A percentile compares a stretch with the other conserved stretches of the same genome.
phyloP scores from a whole-genome alignment of 1,140 invertebrate species.

The Lepidurus arcticus region DNA sequence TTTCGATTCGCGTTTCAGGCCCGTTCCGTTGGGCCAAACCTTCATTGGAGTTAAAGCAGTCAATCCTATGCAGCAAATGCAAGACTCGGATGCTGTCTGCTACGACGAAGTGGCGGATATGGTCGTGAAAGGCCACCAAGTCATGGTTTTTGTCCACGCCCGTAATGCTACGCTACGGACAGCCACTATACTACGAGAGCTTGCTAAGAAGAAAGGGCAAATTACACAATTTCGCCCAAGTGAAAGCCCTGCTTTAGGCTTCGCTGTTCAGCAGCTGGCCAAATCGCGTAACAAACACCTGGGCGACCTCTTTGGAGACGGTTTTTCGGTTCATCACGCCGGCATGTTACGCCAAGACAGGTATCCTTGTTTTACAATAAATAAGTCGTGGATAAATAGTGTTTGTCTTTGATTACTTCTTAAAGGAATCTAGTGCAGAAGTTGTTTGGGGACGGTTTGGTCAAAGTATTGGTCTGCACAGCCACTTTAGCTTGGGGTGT shows the following conservation, averaged over 20 bases:
- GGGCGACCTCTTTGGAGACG: constrained; percentile 73
- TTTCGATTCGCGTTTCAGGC: constrained; percentile 93
- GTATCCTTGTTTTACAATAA: constrained; percentile 47
- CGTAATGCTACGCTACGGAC: constrained; percentile 89
- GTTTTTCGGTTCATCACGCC: constrained; percentile 91
- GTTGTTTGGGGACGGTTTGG: constrained; percentile 77
- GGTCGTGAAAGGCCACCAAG: constrained; percentile 85
- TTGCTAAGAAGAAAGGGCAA: constrained; percentile 66
- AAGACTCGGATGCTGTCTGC: constrained; percentile 86
- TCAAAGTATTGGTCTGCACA: constrained; percentile 93
- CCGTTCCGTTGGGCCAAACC: constrained; percentile 86
- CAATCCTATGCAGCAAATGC: constrained; percentile 67
- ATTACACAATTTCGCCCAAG: constrained; percentile 60
- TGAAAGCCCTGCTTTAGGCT: constrained; percentile 52
- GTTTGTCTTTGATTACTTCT: constrained; percentile 36
- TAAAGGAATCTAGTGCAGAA: constrained; percentile 75
- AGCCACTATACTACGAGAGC: constrained; percentile 69
- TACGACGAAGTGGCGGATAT: constrained; percentile 87
- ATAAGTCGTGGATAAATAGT: neutral
- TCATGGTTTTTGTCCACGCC: constrained; percentile 99
- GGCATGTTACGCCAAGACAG: constrained; percentile 83
- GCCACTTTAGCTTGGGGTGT: constrained; percentile 99
- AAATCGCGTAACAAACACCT: constrained; percentile 71
- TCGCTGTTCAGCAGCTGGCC: constrained; percentile 57
- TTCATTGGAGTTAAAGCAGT: constrained; percentile 85